These are phyloP conservation scores for Drosophila ezoana DNA, from an alignment of 2,888 invertebrate genomes.

Conservation along the genomic window DNA sequence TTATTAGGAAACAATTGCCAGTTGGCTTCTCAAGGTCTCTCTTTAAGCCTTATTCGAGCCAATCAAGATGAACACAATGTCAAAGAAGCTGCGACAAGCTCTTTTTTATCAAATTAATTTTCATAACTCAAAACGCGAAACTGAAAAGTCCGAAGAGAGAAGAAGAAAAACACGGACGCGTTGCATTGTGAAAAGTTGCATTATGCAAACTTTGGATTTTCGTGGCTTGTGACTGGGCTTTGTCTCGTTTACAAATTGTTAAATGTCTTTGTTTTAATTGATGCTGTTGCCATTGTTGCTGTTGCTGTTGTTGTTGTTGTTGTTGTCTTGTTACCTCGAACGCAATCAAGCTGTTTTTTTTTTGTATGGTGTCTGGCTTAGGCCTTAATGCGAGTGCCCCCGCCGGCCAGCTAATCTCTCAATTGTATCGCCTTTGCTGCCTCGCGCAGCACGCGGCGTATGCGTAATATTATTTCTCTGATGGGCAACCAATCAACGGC, in stretches of 20 bases:
- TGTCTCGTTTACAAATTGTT: conserved; percentile 41
- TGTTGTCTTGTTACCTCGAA: conserved; percentile 37
- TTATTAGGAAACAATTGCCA: conserved; percentile 35
- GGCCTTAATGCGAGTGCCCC: conserved; percentile 36
- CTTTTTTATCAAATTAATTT: conserved; percentile 38
- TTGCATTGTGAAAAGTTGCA: conserved; percentile 34
- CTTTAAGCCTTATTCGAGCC: not conserved
- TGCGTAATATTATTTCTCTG: conserved; percentile 40
- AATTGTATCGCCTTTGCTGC: conserved; percentile 20
- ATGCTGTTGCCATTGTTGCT: conserved; percentile 18
- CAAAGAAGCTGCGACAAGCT: conserved; percentile 12
- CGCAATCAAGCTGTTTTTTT: conserved; percentile 47
- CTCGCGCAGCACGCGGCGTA: conserved; percentile 41
- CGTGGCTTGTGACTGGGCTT: conserved; percentile 8
- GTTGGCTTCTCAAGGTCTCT: conserved; percentile 35
- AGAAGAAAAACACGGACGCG: not conserved
- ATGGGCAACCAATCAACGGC: conserved; percentile 50
- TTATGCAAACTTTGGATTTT: conserved; percentile 41
- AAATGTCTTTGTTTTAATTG: conserved; percentile 58
- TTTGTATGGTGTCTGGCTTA: conserved; percentile 22
- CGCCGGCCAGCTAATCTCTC: conserved; percentile 32
- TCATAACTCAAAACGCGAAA: conserved; percentile 34
- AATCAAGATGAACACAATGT: conserved; percentile 46
- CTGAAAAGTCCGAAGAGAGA: conserved; percentile 20
- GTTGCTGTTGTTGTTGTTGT: conserved; percentile 20